Base-by-base conservation (phyloP, 2,888 invertebrate species). In the Acronicta leporina region DNA sequence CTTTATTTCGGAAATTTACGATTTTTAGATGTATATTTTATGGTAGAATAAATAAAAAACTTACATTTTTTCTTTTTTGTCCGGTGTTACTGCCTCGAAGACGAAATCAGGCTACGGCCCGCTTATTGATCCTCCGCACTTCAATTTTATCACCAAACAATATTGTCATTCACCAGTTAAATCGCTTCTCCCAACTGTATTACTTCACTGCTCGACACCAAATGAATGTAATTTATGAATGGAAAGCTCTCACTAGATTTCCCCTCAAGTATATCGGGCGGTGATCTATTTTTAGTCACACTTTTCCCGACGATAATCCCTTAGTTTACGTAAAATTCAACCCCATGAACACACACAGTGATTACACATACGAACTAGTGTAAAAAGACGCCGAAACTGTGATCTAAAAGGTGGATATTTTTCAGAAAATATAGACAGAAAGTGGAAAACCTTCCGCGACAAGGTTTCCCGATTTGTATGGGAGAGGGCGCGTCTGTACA, bases 181-280 rank as follows among this genome's bases (percentile, higher is more conserved):
- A 68, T 73, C 59, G 73, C 68, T 68, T 75, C 75, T 69, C 77
- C 66, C 84, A 84, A 81, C 85, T 87, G 83, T 78, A 69, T 83
- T 79, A 80, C 86, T 82, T 85, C 88, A 86, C 95, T 94, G 88
- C 69, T 80, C 81, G 78, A 84, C 85, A 85, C 80, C 78, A 89
- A 92, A 87, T 90, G 91, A 91, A 89, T 87, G 87, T 87, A 82
- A 81, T 88, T 92, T 90, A 92, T 92, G 92, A 93, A 93, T 93
- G 93, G 85, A 83, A 84, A 77, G 81, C 81, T 81, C 82, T 84
- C 82, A 83, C 84, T 86, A 83, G 84, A 85, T 87, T 83, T 83
- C 73, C 84, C 84, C 77, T 81, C 80, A 77, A 85, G 83, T 82
- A 87, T 84, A 84, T 87, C 83, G 79, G 81, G 79, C 75, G 78